Evolutionary conservation across 2,797 vertebrate species (phyloP).

Genomic region (Myotis vivesi): DNA sequence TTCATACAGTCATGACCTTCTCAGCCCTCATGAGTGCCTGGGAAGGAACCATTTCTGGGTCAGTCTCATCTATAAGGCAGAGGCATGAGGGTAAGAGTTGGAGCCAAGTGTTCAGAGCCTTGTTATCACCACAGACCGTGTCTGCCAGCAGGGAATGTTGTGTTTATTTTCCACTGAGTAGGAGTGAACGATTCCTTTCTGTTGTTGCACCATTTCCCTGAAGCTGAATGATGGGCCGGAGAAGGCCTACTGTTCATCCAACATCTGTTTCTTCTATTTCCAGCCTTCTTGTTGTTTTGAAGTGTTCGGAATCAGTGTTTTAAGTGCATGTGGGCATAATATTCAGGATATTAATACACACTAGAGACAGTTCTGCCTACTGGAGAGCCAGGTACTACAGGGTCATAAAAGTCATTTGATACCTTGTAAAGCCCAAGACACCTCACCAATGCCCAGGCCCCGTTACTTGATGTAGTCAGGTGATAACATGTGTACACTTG

Average conservation of each 20-base stretch:
- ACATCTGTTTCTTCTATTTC: slow-evolving; percentile 75
- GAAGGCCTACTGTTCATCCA: slow-evolving; percentile 48
- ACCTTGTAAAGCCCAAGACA: slow-evolving; percentile 84
- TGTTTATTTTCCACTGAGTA: slow-evolving; percentile 48
- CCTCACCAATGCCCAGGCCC: slow-evolving; percentile 71
- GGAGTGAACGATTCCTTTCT: slow-evolving; percentile 39
- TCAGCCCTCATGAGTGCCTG: neutral
- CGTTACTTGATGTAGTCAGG: slow-evolving; percentile 83
- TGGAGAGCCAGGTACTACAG: slow-evolving; percentile 80
- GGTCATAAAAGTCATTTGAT: slow-evolving; percentile 82
- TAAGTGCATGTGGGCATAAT: slow-evolving; percentile 70
- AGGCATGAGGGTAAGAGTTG: too few species aligned
- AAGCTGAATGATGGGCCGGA: slow-evolving; percentile 28
- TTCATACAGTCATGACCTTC: neutral
- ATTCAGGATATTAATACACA: slow-evolving; percentile 75
- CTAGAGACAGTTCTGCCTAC: slow-evolving; percentile 76
- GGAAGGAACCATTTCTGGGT: neutral
- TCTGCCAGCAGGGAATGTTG: neutral
- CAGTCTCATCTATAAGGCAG: neutral
- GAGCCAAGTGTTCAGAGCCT: neutral
- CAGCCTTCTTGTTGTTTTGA: slow-evolving; percentile 69
- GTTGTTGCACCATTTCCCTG: neutral
- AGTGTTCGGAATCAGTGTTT: slow-evolving; percentile 68
- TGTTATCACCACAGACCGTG: neutral
- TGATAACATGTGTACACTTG: slow-evolving; percentile 85